These are phyloP conservation scores for Psophia crepitans DNA, from an alignment of 2,113 vertebrate species.

Conservation along the genomic window DNA sequence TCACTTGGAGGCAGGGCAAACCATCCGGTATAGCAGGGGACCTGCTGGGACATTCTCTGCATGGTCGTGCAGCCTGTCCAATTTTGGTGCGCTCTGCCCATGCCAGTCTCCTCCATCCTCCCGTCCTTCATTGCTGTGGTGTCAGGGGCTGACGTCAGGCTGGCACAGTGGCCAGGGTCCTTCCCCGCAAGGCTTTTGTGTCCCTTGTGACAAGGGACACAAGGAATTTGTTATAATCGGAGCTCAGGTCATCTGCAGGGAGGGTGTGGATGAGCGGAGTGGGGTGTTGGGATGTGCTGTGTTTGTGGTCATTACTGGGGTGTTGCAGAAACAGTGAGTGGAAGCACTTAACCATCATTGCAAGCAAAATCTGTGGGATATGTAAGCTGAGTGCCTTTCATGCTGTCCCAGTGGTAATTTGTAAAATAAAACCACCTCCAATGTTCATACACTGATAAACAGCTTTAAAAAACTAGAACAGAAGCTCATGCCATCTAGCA, in stretches of 20 bases:
- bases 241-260: neutral
- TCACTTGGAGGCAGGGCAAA: neutral
- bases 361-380: neutral
- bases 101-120: neutral
- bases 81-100: neutral
- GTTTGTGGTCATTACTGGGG: neutral
- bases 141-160: neutral
- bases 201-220: neutral
- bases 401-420: neutral
- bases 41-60: neutral
- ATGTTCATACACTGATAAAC: neutral
- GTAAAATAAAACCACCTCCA: neutral
- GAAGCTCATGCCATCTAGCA: neutral
- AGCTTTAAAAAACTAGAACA: neutral
- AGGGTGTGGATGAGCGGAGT: accelerated
- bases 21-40: neutral
- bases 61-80: accelerated
- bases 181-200: neutral
- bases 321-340: neutral
- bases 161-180: neutral
- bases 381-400: neutral
- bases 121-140: accelerated
- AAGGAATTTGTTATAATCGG: neutral
- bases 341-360: neutral
- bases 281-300: neutral